Evolutionary conservation across 2,113 vertebrate genomes (phyloP), one percentile per base, ranked within the genome.

Genomic region (Oenanthe oenanthe): DNA sequence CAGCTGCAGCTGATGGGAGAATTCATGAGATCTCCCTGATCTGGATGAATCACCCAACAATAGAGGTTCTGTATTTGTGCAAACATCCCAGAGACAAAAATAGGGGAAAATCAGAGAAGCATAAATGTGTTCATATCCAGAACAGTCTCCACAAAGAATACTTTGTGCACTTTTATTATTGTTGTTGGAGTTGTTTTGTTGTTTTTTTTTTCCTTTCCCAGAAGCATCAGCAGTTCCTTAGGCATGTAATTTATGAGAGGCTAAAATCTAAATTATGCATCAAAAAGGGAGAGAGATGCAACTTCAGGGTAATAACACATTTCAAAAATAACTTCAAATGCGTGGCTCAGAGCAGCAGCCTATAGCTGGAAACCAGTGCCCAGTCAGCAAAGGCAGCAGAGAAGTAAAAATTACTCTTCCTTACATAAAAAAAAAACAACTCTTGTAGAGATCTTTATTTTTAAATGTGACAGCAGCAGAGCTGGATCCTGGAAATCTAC

Each of bases 251-350:
- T 74, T 77, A 17, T 70, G 87, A 81, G 89, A 91, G 86, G 86
- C 84, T 87, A 77, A 95, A 94, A 93, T 86, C 91, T 95, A 91
- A 95, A 95, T 97, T 96, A 95, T 95, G 86, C 76, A 95, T 97
- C 84, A 89, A 81, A 97, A 75, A 90, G 92, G 61, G 57, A 84
- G 76, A 84, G 76, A 70, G 77, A 87, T 89, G 91, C 76, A 91
- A 96, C 91, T 92, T 67, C 28, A 32, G 86, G 76, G 76, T 71
- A 87, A 89, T 77, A 72, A 72, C 13, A 40, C 80, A 48, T 67
- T 75, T 56, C 91, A 65, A 87, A 91, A 96, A 89, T 81, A 91
- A 65, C 91, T 95, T 89, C 68, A 89, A 45, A 81, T 77, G 65
- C 6, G 0, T 53, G 5, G 86, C 67, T 86, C 56, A n/a, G 83